These are phyloP conservation scores for Tribolium castaneum DNA, from an alignment of 1,140 invertebrate genomes.

Conservation along the genomic window DNA sequence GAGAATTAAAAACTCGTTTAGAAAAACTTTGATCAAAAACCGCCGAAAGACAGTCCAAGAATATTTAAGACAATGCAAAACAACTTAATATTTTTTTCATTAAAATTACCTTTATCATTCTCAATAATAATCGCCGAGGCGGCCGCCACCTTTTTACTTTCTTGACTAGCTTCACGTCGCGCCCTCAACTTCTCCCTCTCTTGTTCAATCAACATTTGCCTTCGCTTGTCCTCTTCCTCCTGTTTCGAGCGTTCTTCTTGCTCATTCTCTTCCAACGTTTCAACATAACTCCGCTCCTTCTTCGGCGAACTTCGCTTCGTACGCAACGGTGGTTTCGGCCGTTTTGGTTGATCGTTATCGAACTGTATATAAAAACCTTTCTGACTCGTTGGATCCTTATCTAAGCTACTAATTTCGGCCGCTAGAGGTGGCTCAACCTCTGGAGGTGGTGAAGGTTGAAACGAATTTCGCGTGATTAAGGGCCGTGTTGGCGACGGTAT, in stretches of 20 bases:
- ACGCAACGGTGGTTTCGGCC: slow-evolving; percentile 87
- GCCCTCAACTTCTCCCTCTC: slow-evolving; percentile 64
- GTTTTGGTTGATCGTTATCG: slow-evolving; percentile 86
- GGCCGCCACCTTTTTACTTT: slow-evolving; percentile 64
- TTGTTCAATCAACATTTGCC: slow-evolving; percentile 62
- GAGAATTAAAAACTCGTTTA: too few species aligned
- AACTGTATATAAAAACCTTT: slow-evolving; percentile 97
- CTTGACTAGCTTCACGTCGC: slow-evolving; percentile 66
- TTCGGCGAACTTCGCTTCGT: slow-evolving; percentile 81
- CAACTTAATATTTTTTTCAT: too few species aligned
- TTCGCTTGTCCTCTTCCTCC: slow-evolving; percentile 63
- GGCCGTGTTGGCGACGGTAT: slow-evolving; percentile 85
- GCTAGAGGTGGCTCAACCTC: slow-evolving; percentile 61
- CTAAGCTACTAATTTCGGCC: slow-evolving; percentile 56
- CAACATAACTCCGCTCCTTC: slow-evolving; percentile 70
- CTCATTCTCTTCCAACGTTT: slow-evolving; percentile 24
- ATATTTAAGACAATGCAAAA: too few species aligned
- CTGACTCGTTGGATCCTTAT: slow-evolving; percentile 72
- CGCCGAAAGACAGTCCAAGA: too few species aligned
- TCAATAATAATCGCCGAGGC: slow-evolving; percentile 77
- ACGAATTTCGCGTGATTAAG: slow-evolving; percentile 77
- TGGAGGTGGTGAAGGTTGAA: slow-evolving; percentile 70
- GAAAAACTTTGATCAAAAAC: too few species aligned
- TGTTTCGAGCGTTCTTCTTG: slow-evolving; percentile 63
- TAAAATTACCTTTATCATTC: slow-evolving; percentile 69